These are phyloP conservation scores for Xanthia icteritia DNA, from an alignment of 2,888 invertebrate species.

Conservation along the genomic window DNA sequence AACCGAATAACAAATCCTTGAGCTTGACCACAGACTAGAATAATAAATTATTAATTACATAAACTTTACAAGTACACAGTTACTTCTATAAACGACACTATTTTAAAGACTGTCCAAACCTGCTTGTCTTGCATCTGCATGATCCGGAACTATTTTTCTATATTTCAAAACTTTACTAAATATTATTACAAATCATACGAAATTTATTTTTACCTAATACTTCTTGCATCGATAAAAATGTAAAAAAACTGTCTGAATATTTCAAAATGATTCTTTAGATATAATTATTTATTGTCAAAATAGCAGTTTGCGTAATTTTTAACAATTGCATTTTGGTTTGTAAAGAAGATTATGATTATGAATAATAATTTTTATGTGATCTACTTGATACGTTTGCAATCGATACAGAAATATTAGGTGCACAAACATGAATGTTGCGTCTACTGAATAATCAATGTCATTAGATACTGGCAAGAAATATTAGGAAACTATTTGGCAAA, in stretches of 20 bases:
- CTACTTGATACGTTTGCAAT: slow-evolving; percentile 12
- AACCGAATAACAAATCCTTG: slow-evolving; percentile 78
- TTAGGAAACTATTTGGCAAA: slow-evolving; percentile 76
- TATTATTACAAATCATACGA: slow-evolving; percentile 34
- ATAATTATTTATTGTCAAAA: slow-evolving; percentile 61
- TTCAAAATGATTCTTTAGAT: slow-evolving; percentile 35
- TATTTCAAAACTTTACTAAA: slow-evolving; percentile 34
- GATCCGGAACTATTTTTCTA: slow-evolving; percentile 27
- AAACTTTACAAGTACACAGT: slow-evolving; percentile 65
- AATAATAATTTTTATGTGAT: neutral
- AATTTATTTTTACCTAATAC: slow-evolving; percentile 49
- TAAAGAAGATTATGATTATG: slow-evolving; percentile 2
- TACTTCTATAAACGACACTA: slow-evolving; percentile 58
- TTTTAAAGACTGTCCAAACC: slow-evolving; percentile 50
- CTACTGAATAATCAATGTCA: slow-evolving; percentile 39
- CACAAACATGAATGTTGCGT: slow-evolving; percentile 29
- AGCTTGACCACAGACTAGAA: slow-evolving; percentile 88
- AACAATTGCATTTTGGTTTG: slow-evolving; percentile 33
- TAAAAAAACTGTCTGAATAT: slow-evolving; percentile 41
- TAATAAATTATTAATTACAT: slow-evolving; percentile 78
- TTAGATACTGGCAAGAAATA: slow-evolving; percentile 80
- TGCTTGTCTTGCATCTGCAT: slow-evolving; percentile 39
- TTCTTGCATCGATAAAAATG: slow-evolving; percentile 57
- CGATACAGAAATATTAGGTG: slow-evolving; percentile 63
- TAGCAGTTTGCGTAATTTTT: slow-evolving; percentile 51